Evolutionary conservation across 2,797 vertebrate genomes (phyloP), one percentile per base, ranked within the genome.

Genomic region (Phrynocephalus guinanensis): DNA sequence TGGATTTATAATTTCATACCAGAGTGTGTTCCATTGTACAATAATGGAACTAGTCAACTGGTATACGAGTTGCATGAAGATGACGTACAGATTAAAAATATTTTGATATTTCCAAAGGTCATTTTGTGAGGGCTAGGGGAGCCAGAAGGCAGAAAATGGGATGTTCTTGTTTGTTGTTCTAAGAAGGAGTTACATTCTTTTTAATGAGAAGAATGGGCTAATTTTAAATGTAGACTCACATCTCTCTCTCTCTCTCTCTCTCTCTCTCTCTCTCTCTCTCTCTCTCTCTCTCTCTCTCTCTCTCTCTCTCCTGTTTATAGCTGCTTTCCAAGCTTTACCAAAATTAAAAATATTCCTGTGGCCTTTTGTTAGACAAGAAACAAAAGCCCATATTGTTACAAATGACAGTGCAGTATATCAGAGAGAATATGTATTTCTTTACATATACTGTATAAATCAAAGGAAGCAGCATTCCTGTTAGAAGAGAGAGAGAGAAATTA

Each of bases 161-260:
- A 81, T 73, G 91, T 94, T 90, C 77, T 87, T 86, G 88, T 24
- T 81, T 92, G 60, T 79, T 82, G 28, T 56, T 75, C 72, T 93
- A 70, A 91, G 88, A 79, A 63, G 60, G 60, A 63, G 60, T 20
- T 18, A 20, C 73, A 28, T 86, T 90, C 73, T 88, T 94, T 78
- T 91, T 87, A 80, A 6, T 73, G 92, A 22, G 76, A 84, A 83
- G 73, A 86, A 83, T 10, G 1, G 89, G 68, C 50, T 92, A 93
- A 87, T 90, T 92, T 93, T 94, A 86, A 89, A 90, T 93, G 79
- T 73, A 88, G 86, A 83, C 87, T 77, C 28, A 68, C 8, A 91
- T 48, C 9, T 75, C 22, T 10, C 33, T 44, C 4, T 26, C 22
- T 76, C 48, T 38, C 15, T 33, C 33, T 48, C 9, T 75, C 22